Conservation (phyloP, 1,140 invertebrate species). For the Colletes gigas region DNA sequence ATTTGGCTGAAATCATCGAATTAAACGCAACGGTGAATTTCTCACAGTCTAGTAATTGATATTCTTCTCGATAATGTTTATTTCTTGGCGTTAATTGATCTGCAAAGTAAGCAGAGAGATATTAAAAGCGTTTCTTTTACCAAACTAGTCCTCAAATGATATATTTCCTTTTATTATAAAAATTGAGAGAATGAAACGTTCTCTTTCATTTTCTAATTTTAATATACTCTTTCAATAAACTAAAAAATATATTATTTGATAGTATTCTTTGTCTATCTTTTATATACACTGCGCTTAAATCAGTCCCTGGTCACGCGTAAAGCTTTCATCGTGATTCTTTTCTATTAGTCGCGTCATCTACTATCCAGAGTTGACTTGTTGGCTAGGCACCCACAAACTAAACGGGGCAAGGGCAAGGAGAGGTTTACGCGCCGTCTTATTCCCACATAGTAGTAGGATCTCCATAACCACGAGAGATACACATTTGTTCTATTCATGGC, state of each 20-base stretch:
- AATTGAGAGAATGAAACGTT: background rate
- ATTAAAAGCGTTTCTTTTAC: background rate
- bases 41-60: background rate
- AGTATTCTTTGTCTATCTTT: background rate
- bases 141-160: background rate
- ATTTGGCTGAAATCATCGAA: background rate
- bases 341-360: background rate
- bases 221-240: background rate
- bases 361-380: no score
- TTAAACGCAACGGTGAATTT: background rate
- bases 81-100: background rate
- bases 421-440: no score
- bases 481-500: no score
- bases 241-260: conserved; percentile 7
- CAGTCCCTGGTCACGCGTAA: background rate
- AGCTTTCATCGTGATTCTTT: background rate
- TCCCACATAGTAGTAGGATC: no score
- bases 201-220: background rate
- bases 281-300: background rate
- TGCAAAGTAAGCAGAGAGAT: background rate
- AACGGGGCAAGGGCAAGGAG: no score
- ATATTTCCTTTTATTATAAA: background rate
- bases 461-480: no score
- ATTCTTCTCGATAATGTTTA: background rate
- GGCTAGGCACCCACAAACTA: no score